phyloP scores from a whole-genome alignment of 2,113 vertebrate species.

The Paralichthys olivaceus region DNA sequence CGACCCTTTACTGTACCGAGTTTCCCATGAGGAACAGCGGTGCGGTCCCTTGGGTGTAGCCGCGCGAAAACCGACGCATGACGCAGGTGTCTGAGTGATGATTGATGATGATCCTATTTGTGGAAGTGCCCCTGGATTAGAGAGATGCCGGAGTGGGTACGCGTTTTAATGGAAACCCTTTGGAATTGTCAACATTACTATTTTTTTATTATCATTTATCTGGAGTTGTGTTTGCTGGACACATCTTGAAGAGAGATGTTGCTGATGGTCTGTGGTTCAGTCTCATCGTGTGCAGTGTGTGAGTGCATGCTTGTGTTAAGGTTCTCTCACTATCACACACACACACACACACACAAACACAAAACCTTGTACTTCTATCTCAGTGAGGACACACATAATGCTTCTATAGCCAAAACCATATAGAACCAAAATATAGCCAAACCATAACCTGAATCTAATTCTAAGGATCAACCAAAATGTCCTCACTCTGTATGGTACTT shows the following conservation, averaged over 20 bases:
- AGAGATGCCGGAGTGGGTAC: neutral
- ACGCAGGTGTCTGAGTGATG: constrained; percentile 64
- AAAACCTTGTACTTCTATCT: too few species aligned
- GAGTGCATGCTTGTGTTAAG: constrained; percentile 8
- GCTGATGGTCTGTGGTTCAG: constrained; percentile 17
- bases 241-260: neutral
- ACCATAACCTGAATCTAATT: neutral
- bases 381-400: too few species aligned
- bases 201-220: neutral
- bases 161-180: neutral
- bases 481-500: neutral
- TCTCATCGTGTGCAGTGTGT: neutral
- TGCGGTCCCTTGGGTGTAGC: constrained; percentile 63
- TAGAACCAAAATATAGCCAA: too few species aligned
- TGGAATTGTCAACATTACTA: neutral
- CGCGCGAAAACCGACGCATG: constrained; percentile 62
- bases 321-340: neutral
- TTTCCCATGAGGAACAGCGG: constrained; percentile 33
- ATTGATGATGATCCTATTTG: constrained; percentile 57
- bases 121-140: constrained; percentile 30
- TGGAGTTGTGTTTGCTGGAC: neutral
- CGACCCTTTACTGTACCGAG: constrained; percentile 42
- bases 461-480: neutral
- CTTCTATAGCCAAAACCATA: too few species aligned
- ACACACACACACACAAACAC: neutral